These are phyloP conservation scores for Tiaroga cobitis DNA, from an alignment of 2,797 vertebrate genomes.

Conservation along the genomic window DNA sequence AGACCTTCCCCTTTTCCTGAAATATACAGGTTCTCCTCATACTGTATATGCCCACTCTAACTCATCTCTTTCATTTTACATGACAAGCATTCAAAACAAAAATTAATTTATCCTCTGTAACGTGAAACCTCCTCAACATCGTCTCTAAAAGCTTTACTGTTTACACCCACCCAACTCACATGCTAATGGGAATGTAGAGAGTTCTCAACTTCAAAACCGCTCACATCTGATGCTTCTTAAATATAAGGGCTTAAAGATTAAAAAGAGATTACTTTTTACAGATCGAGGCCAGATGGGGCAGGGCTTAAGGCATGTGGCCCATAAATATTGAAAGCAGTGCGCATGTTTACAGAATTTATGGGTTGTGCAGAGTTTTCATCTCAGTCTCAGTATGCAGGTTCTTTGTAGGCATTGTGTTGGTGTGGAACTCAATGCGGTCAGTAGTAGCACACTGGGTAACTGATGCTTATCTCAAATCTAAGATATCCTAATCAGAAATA, in stretches of 20 bases:
- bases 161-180: neutral
- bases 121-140: neutral
- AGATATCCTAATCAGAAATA: slow-evolving; percentile 11
- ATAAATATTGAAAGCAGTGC: slow-evolving; percentile 30
- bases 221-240: slow-evolving; percentile 44
- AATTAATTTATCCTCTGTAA: neutral
- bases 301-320: slow-evolving; percentile 30
- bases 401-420: neutral
- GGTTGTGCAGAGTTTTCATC: neutral
- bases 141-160: neutral
- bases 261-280: slow-evolving; percentile 49
- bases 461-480: neutral
- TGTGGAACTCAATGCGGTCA: neutral
- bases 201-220: slow-evolving; percentile 30
- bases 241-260: slow-evolving; percentile 59
- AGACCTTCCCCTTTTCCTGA: neutral
- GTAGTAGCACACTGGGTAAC: slow-evolving; percentile 11
- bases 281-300: slow-evolving; percentile 47
- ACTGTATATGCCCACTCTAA: neutral
- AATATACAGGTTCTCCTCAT: neutral
- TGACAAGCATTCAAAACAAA: slow-evolving; percentile 10
- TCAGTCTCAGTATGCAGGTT: neutral
- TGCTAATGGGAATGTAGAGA: slow-evolving; percentile 30
- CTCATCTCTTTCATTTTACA: neutral
- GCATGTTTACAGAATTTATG: neutral